Base-by-base conservation (phyloP, 2,113 vertebrate species). In the Festucalex cinctus region DNA sequence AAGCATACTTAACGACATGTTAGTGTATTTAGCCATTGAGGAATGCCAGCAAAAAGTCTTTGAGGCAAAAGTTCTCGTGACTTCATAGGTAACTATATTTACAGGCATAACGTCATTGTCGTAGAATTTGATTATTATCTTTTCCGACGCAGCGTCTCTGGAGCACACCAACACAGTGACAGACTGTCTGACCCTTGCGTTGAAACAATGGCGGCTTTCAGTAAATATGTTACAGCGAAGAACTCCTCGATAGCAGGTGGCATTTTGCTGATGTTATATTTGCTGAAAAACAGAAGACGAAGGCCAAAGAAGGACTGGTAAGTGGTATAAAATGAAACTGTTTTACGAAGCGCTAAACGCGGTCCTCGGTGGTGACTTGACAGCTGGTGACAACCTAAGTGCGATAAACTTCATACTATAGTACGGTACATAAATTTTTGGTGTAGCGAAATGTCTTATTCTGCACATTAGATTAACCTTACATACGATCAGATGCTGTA, bases 181-280 rank as follows among this genome's bases (percentile, higher is more conserved):
- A 58, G 37, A 61, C 57, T 60, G 20, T 17, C 19, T 10, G 62
- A 74, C 73, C 62, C 71, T 70, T 64, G 78, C 75, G 78, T 75
- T 48, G 65, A 74, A 54, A 88, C 90, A 78, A 98, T 98, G 96
- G 95, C 94, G 88, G 91, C 90, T 57, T 89, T 96, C 84, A 97
- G 96, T 91, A 97, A 94, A 85, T 93, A 93, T 75, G 44, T 97
- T 65, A 96, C 95, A 22, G 90, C 90, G 64, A 95, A 89, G 53
- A 94, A 94, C 79, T 94, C 93, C 9, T 92, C 94, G 56, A 82
- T 94, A 80, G 94, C 93, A 3, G 94, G 93, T 22, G 93, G 93
- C 8, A 76, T 91, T 35, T 70, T 95, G 65, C 74, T 95, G 39
- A 60, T 93, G 24, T 74, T 96, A 0, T 95, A 93, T 73, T 66